phyloP scores from a whole-genome alignment of 1,140 invertebrate species.

The Listronotus oregonensis region DNA sequence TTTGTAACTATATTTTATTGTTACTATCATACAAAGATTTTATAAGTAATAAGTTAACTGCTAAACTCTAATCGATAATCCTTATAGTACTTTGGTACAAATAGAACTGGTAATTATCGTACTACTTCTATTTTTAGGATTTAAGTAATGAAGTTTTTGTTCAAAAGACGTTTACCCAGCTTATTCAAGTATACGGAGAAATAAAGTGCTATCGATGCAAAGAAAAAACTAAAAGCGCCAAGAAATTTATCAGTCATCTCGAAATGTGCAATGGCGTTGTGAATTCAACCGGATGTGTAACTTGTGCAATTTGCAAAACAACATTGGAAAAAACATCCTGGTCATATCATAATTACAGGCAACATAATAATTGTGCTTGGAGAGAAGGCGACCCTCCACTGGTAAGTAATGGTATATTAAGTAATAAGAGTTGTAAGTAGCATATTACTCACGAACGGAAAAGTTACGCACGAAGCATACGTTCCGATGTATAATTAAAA shows the following conservation, averaged over 20 bases:
- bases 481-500: too few relatives aligned
- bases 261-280: constrained; percentile 28
- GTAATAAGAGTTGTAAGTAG: too few relatives aligned
- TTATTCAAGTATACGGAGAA: constrained; percentile 3
- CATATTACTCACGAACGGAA: too few relatives aligned
- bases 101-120: too few relatives aligned
- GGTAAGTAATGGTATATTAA: constrained; percentile 38
- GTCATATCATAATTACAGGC: constrained; percentile 43
- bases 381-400: constrained; percentile 43
- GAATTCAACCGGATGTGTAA: constrained; percentile 21
- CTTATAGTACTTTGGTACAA: too few relatives aligned
- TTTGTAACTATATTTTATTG: too few relatives aligned
- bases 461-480: too few relatives aligned
- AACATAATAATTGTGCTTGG: constrained; percentile 52
- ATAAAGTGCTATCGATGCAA: constrained; percentile 31
- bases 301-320: constrained; percentile 47
- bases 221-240: background rate
- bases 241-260: constrained; percentile 25
- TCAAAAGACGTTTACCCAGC: constrained; percentile 22
- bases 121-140: constrained; percentile 19
- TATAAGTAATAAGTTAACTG: too few relatives aligned
- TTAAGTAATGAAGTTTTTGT: constrained; percentile 20
- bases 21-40: too few relatives aligned
- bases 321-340: constrained; percentile 40
- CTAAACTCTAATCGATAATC: too few relatives aligned